phyloP scores from a whole-genome alignment of 2,113 vertebrate genomes.

The Bufo bufo region DNA sequence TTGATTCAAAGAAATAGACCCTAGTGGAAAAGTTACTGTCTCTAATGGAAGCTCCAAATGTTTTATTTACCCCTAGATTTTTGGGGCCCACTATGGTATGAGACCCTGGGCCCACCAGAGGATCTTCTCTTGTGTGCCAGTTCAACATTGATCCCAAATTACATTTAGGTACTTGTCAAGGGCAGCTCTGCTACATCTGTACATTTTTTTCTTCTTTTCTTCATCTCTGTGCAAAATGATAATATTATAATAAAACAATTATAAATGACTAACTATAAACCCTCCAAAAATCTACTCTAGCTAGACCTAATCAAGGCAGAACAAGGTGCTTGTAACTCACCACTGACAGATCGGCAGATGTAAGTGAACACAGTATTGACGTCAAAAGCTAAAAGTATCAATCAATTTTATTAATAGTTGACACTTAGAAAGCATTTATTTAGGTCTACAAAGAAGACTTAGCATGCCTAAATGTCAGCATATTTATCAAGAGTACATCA shows the following conservation, averaged over 20 bases:
- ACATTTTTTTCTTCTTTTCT: not conserved
- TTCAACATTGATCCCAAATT: too few relatives aligned
- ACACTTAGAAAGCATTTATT: slow-evolving; percentile 16
- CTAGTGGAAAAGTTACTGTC: too few relatives aligned
- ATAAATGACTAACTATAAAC: not conserved
- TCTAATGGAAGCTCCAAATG: too few relatives aligned
- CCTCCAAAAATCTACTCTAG: not conserved
- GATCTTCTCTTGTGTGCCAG: too few relatives aligned
- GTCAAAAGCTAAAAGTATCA: not conserved
- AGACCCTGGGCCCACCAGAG: too few relatives aligned
- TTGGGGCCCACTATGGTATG: too few relatives aligned
- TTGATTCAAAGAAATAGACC: too few relatives aligned
- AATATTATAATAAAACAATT: not conserved
- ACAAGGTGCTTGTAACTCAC: not conserved
- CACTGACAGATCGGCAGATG: slow-evolving; percentile 8
- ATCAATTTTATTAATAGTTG: slow-evolving; percentile 15
- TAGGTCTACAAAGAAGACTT: slow-evolving; percentile 16
- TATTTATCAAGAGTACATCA: slow-evolving; percentile 40
- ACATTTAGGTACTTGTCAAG: too few relatives aligned
- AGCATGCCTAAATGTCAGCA: slow-evolving; percentile 47
- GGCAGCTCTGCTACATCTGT: not conserved
- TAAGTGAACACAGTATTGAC: slow-evolving; percentile 15
- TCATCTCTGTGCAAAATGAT: not conserved
- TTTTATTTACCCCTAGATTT: too few relatives aligned
- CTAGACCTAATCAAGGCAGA: not conserved